Evolutionary conservation across 2,113 vertebrate genomes (phyloP), one percentile per base, ranked within the genome.

Genomic region (Baryphthengus martii): DNA sequence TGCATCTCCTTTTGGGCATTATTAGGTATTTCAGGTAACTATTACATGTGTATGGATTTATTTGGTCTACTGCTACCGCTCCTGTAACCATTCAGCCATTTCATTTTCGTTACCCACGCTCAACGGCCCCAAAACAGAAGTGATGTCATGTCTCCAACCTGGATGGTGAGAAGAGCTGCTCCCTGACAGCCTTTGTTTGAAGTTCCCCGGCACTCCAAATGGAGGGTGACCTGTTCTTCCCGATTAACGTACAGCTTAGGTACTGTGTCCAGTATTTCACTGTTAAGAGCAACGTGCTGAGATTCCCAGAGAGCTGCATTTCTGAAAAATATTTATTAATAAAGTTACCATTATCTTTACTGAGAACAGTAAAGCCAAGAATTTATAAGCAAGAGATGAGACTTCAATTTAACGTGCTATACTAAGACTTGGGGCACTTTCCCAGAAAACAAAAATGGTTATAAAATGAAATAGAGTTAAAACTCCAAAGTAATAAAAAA

Each of bases 241-340:
- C 98, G 97, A 94, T 99, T 99, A 83, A 98, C 94, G 12, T 99
- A 99, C 29, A 99, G 98, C 62, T 99, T 98, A 33, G 99, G 99
- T 59, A 99, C 93, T 0, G 96, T 97, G 70, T 99, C 99, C 92
- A 99, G 37, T 58, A 99, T 98, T 91, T 99, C 99, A 76, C 95
- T 98, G 70, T 99, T 98, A 92, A 99, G 97, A 33, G 98, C 99
- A 93, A 99, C 99, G 76, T 99, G 99, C 95, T 99, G 99, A 55
- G 98, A 98, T 91, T 99, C 99, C 59, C 99, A 97, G 80, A 99
- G 96, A 29, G 98, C 98, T 77, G 99, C 99, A 95, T 98, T 96
- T 97, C 99, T 99, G 96, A 91, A 94, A 96, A 88, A 59, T 9
- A 95, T 65, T 93, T 33, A 83, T 88, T 81, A 85, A 53, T 17